Conservation (phyloP, 2,113 vertebrate genomes). For the Galbula dea region DNA sequence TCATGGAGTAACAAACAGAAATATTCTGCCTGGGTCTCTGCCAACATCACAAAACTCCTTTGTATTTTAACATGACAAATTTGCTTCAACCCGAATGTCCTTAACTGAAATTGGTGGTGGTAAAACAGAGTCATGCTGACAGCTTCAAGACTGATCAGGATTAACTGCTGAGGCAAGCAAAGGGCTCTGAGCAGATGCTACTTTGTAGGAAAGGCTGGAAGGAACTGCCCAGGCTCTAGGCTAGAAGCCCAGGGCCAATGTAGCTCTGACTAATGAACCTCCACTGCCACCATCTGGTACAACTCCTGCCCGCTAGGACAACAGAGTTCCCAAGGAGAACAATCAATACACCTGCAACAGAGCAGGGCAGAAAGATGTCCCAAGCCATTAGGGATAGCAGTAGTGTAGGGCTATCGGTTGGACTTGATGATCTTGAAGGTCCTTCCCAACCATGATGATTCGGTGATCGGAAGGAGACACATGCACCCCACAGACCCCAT, state of each 20-base stretch:
- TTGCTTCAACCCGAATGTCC: background rate
- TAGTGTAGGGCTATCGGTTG: too few species aligned
- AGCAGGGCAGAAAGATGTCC: background rate
- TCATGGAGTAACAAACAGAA: background rate
- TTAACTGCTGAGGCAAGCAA: background rate
- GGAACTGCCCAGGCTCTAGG: background rate
- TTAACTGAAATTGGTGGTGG: background rate
- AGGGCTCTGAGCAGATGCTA: background rate
- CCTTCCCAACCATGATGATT: too few species aligned
- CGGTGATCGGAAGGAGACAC: background rate
- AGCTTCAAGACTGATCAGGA: background rate
- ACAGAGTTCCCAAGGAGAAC: background rate
- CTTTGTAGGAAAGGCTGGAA: background rate
- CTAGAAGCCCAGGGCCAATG: background rate
- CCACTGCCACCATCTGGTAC: constrained; percentile 56
- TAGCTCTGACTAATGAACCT: background rate
- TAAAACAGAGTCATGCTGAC: background rate
- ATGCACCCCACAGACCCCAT: background rate
- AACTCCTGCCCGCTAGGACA: background rate
- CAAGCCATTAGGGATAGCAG: too few species aligned
- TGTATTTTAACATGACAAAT: background rate
- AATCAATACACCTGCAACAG: background rate
- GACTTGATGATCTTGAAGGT: too few species aligned
- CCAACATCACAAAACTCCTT: background rate
- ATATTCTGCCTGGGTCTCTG: background rate